These are phyloP conservation scores for Dasysyrphus tricinctus DNA, from an alignment of 2,888 invertebrate genomes.

Conservation along the genomic window DNA sequence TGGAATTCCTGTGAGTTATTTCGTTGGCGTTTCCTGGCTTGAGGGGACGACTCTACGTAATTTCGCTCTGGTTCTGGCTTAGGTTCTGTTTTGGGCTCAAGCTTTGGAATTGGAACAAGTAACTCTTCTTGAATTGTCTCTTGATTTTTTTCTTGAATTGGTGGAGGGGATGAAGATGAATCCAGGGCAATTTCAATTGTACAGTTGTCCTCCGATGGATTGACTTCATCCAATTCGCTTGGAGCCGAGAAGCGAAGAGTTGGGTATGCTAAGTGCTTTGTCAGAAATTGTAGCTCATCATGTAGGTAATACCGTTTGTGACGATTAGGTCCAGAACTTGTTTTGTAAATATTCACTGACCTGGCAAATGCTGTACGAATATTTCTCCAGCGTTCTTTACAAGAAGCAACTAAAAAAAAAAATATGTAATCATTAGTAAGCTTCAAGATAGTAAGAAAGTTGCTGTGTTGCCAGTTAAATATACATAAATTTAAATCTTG, in stretches of 20 bases:
- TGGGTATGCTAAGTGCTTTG: slow-evolving; percentile 77
- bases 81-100: background rate
- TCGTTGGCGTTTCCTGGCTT: background rate
- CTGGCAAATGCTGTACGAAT: slow-evolving; percentile 81
- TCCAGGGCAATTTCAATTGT: slow-evolving; percentile 45
- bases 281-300: slow-evolving; percentile 78
- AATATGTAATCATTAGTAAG: background rate
- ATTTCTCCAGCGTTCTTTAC: slow-evolving; percentile 82
- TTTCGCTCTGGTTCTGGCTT: background rate
- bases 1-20: background rate
- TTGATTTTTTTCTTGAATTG: background rate
- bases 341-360: slow-evolving; percentile 80
- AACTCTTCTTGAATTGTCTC: background rate
- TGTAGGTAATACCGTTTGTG: slow-evolving; percentile 77
- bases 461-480: no score
- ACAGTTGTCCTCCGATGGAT: slow-evolving; percentile 36
- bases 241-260: slow-evolving; percentile 55
- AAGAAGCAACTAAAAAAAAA: slow-evolving; percentile 78
- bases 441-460: no score
- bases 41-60: background rate
- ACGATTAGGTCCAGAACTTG: slow-evolving; percentile 77
- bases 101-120: background rate
- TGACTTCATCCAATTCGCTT: slow-evolving; percentile 36
- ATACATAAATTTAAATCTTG: no score
- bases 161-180: slow-evolving; percentile 7